Base-by-base conservation (phyloP, 2,888 invertebrate species). In the Cetonia aurata region DNA sequence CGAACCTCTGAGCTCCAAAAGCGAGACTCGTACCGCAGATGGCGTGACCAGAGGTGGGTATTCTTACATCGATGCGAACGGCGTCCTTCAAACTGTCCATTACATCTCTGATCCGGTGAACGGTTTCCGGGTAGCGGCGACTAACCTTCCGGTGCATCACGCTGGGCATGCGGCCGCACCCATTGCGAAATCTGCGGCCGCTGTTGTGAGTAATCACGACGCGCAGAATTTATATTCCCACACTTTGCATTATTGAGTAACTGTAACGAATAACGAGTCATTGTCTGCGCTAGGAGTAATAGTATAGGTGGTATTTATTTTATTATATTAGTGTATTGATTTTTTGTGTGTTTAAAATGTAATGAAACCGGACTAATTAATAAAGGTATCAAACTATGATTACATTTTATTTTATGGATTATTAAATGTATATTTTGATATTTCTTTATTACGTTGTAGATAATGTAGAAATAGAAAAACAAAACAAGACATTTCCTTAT, bases 1-100 rank as follows among this genome's bases (percentile, higher is more conserved):
- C 12, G 89, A 89, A 74, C 90, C 90, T 69, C 87, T 89, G 60
- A 89, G 90, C 75, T 86, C 90, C 74, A 91, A 91, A 80, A 86
- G 88, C 31, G 92, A 92, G 82, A 85, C 88, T 0, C 87, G 88
- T 71, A 84, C 87, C 3, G 84, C 87, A 69, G 89, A 90, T 78
- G 91, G 91, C 12, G 86, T 89, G 13, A 89, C 89, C 3, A 86
- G 87, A 71, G 91, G 91, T 57, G 89, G 89, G 52, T 92, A 92
- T 80, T 90, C 90, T 46, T 92, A 91, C 80, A 87, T 92, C 69
- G 92, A 92, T 80, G 89, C 89, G 13, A 86, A 90, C 78, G 91
- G 91, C 1, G 84, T 89, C 69, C 81, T 90, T 9, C 91, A 91
- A 80, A 88, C 88, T 42, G 90, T 91, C 19, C 87, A 89, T 71